Base-by-base conservation (phyloP, 2,888 invertebrate genomes). In the Drosophila birchii region DNA sequence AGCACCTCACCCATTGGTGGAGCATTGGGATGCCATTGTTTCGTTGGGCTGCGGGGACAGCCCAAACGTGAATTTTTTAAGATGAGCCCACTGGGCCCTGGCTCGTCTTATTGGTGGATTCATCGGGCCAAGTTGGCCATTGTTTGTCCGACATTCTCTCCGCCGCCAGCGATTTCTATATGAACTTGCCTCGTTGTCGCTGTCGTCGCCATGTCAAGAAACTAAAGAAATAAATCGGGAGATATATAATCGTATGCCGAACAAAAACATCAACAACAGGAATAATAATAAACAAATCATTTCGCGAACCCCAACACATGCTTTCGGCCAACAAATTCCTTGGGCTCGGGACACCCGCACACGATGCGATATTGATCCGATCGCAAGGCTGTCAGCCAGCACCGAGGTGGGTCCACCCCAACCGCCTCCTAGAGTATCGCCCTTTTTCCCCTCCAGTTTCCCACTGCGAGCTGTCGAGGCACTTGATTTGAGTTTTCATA, bases 201-300 rank as follows among this genome's bases (percentile, higher is more conserved):
- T 74, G 74, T 74, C 78, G 75, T 68, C 63, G 67, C 63, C 58
- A 75, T 72, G 80, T 86, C 81, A 81, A 75, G 56, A 45, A 44
- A 23, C n/a, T n/a, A 29, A 49, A 8, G 29, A 29, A 39, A 26
- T 53, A 62, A 67, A 41, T 26, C n/a, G 60, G 39, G 41, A 34
- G 57, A 73, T 44, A 76, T 75, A 85, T 73, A 81, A 82, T 87
- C 80, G 79, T 75, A 79, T 78, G 78, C 88, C 87, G 80, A 84
- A 85, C 78, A 85, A 88, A 86, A 90, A 85, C 90, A 90, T 90
- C 86, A 85, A 89, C 88, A 79, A 36, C 51, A 88, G 78, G 72
- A 77, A 87, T 79, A 88, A 87, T 79, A 88, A 88, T 89, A 87
- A 87, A 88, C 86, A 87, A 88, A 86, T 86, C 88, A 80, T 79